Evolutionary conservation across 2,888 invertebrate genomes (phyloP), one percentile per base, ranked within the genome.

Genomic region (Hylaea fasciaria): DNA sequence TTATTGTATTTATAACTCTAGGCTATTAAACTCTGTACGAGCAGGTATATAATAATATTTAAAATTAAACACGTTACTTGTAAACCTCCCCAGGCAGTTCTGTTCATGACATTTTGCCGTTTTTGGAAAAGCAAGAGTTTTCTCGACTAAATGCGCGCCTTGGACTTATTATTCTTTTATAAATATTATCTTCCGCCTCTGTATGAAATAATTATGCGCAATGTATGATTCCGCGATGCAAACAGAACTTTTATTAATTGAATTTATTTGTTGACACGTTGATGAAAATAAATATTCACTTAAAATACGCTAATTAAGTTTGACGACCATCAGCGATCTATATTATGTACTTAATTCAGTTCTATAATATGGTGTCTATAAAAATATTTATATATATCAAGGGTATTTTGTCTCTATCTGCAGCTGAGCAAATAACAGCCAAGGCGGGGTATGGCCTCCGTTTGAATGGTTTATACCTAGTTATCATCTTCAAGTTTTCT

Each of bases 41-140:
- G 37, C n/a, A 11, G 37, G 12, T n/a, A n/a, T 10, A 37, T n/a
- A 12, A 35, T 37, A 8, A 28, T 59, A 49, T 61, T 57, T 63
- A 32, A 32, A 57, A 29, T 37, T 40, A 78, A 74, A 0, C 51
- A 12, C 55, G 62, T 46, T 37, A 45, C 45, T 54, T 59, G 61
- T 61, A 62, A 62, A 60, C 57, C 50, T 58, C 62, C 55, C 57
- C 59, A 56, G 56, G 47, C 40, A 59, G 69, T 67, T 55, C 66
- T 29, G 86, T 77, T 88, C 87, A 68, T 89, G 89, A 89, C 88
- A 88, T 89, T 89, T 79, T 80, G 69, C 88, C 84, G 74, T 82
- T 86, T 87, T 87, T 83, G 89, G 87, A 76, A 82, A 81, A 82
- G 76, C 84, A 76, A 85, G 77, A 83, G 75, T 83, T 82, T 82